Percentiles rank a stretch among this genome's conserved stretches.
Evolutionary conservation across 37 sponge, comb jelly and placozoan species (phyloP).

Genomic region (Haliclona indistincta): DNA sequence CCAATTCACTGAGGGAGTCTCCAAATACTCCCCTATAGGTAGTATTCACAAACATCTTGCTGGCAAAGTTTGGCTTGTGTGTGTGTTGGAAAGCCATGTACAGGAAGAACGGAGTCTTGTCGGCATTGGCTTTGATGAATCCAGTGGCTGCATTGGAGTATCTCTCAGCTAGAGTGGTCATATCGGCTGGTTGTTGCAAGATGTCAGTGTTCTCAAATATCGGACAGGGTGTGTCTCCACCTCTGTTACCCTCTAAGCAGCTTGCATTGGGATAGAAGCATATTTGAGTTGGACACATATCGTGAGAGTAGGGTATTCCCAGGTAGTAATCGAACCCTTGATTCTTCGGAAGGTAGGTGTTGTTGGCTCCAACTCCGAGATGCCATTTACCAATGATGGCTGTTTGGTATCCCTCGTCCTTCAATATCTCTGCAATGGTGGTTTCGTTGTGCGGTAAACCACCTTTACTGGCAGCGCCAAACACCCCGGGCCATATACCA

Average conservation of each 20-base stretch:
- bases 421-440: conserved; percentile 71
- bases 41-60: conserved; percentile 67
- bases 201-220: conserved; percentile 61
- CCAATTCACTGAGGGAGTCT: conserved; percentile 72
- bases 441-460: conserved; percentile 76
- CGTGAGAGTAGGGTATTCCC: conserved; percentile 84
- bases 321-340: conserved; percentile 85
- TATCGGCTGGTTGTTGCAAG: conserved; percentile 76
- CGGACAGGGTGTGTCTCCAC: conserved; percentile 54
- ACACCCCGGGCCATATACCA: conserved; percentile 77
- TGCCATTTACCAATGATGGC: conserved; percentile 91
- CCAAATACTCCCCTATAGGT: conserved; percentile 67
- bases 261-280: conserved; percentile 71
- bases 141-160: conserved; percentile 56
- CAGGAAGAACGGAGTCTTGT: conserved; percentile 72
- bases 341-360: conserved; percentile 66
- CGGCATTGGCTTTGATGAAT: conserved; percentile 60
- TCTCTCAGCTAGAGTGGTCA: conserved; percentile 40
- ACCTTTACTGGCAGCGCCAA: conserved; percentile 42
- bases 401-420: conserved; percentile 67
- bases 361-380: conserved; percentile 67
- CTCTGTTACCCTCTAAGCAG: conserved; percentile 31
- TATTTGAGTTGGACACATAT: conserved; percentile 66
- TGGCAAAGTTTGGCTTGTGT: conserved; percentile 77
- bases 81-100: conserved; percentile 85